phyloP scores from a whole-genome alignment of 2,888 invertebrate species.

The Odontothrips loti region DNA sequence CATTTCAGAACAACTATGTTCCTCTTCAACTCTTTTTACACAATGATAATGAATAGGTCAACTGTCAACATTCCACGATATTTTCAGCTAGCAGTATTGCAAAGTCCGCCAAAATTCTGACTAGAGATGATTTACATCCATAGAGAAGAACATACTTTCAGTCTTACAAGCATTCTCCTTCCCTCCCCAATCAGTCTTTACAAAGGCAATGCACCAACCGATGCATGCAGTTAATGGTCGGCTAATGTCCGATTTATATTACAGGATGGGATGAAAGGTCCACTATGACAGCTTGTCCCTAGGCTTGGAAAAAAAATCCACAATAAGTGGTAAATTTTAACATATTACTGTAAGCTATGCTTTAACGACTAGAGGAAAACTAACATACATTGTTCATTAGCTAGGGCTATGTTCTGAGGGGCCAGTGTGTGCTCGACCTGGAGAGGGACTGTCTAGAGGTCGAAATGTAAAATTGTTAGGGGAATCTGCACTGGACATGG shows the following conservation, averaged over 20 bases:
- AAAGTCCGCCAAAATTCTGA: constrained; percentile 5
- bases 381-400: constrained; percentile 15
- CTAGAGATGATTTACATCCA: constrained; percentile 17
- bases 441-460: constrained; percentile 52
- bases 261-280: constrained; percentile 6
- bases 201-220: neutral
- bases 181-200: constrained; percentile 12
- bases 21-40: neutral
- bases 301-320: neutral
- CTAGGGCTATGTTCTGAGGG: constrained; percentile 5
- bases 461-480: constrained; percentile 54
- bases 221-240: neutral
- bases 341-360: neutral
- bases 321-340: neutral
- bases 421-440: neutral
- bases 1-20: neutral
- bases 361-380: constrained; percentile 18
- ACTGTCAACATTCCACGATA: neutral
- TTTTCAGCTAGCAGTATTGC: neutral
- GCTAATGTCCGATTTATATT: neutral
- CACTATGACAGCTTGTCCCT: neutral
- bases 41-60: neutral
- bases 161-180: constrained; percentile 5
- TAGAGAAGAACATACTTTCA: constrained; percentile 17
- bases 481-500: constrained; percentile 58